Conservation (phyloP, 2,888 invertebrate species). For the Nipponacmea schrenckii region DNA sequence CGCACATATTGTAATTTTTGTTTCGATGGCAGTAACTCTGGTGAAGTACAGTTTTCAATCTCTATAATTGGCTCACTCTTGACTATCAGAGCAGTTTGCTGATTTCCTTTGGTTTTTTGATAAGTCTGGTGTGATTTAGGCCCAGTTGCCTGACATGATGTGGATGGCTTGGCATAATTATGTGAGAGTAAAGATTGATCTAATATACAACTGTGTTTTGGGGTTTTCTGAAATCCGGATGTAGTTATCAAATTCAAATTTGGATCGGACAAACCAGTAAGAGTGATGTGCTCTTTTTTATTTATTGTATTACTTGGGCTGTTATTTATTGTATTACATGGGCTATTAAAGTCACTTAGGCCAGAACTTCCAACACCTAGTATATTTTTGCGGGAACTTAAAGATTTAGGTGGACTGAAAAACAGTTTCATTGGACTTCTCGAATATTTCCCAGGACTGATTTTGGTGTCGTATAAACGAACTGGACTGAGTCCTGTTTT, state of each 20-base stretch:
- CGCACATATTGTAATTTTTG: constrained; percentile 47
- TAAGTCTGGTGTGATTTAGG: background rate
- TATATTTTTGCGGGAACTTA: constrained; percentile 9
- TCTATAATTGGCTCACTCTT: background rate
- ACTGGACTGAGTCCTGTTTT: constrained; percentile 17
- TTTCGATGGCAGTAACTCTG: constrained; percentile 38
- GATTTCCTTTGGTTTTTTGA: too few relatives aligned
- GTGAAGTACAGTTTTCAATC: background rate
- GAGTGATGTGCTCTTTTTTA: background rate
- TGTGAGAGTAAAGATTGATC: background rate
- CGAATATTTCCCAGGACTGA: constrained; percentile 35
- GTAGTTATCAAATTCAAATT: background rate
- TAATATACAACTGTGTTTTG: background rate
- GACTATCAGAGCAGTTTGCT: background rate
- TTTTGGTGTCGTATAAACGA: constrained; percentile 13
- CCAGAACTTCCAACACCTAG: constrained; percentile 10
- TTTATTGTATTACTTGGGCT: too few relatives aligned
- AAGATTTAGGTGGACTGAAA: constrained; percentile 10
- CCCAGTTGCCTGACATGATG: background rate
- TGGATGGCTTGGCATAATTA: background rate
- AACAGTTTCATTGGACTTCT: constrained; percentile 38
- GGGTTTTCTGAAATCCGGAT: background rate
- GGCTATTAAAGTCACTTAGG: constrained; percentile 18
- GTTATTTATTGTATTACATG: constrained; percentile 13
- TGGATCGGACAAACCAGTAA: background rate